Conservation (phyloP, 2,797 vertebrate genomes). For the Falco novaeseelandiae region DNA sequence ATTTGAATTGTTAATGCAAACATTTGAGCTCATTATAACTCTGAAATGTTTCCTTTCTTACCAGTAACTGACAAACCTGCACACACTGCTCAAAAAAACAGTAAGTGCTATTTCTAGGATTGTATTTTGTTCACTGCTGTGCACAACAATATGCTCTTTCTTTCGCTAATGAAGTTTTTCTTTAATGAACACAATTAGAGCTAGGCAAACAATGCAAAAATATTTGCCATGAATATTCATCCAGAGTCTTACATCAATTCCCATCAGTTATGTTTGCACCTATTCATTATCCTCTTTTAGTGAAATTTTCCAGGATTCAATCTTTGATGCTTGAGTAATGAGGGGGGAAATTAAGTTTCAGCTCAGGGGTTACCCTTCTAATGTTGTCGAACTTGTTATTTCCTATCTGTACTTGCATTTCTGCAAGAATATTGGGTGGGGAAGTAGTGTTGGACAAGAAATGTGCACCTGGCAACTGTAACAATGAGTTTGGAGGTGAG, state of each 20-base stretch:
- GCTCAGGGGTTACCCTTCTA: neutral
- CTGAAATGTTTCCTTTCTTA: conserved; percentile 57
- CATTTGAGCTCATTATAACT: conserved; percentile 52
- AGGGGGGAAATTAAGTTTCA: conserved; percentile 26
- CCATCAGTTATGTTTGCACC: neutral
- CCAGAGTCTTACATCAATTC: neutral
- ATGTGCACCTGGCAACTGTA: neutral
- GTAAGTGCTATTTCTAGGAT: conserved; percentile 20
- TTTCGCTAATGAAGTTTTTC: conserved; percentile 43
- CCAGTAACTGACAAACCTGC: conserved; percentile 27
- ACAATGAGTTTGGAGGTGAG: neutral
- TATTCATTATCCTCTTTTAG: neutral
- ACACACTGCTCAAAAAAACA: neutral
- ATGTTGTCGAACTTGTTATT: neutral
- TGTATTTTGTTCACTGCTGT: conserved; percentile 28
- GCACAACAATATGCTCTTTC: conserved; percentile 47
- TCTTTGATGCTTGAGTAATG: conserved; percentile 33
- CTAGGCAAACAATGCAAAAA: conserved; percentile 55
- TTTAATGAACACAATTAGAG: conserved; percentile 63
- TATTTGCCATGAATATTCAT: conserved; percentile 60
- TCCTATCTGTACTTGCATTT: neutral
- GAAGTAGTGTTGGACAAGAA: neutral
- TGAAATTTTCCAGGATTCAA: neutral
- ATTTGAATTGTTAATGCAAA: conserved; percentile 45
- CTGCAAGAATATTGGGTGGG: neutral